Evolutionary conservation across 1,140 invertebrate species (phyloP), one percentile per base, ranked within the genome.

Genomic region (Drosophila baimaii): DNA sequence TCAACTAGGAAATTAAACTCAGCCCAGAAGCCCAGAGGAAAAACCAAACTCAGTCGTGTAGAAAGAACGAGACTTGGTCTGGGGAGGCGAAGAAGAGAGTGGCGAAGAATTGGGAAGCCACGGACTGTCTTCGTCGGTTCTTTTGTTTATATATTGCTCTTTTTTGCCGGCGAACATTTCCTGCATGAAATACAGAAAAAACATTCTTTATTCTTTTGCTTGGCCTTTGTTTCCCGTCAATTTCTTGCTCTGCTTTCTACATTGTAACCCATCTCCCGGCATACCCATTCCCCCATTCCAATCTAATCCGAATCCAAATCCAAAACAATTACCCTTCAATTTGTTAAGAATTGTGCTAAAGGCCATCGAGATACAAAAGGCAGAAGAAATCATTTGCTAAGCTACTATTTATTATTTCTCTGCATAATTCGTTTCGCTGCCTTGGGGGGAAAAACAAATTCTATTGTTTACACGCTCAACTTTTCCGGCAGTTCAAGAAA

Each of bases 321-420:
- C 64, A 57, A 76, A 68, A 77, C 57, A 77, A 73, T 81, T 85
- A 85, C 82, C 82, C 81, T 85, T 85, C 82, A 85, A 86, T 85
- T 85, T 86, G 81, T 63, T 66, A 78, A 47, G 74, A 76, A 76
- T 54, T 68, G 72, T 72, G 72, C 72, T 49, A 76, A 66, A 76
- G 54, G 72, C 52, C 70, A 65, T 55, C 49, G n/a, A 35, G 19
- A 57, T 31, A 52, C 33, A 31, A 39, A 63, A 73, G 51, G 51
- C 29, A 39, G 49, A 52, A 75, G 19, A 68, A 71, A 71, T 71
- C 52, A 71, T 58, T 57, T 71, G 43, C 69, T 41, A 41, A 58
- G 39, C 52, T 71, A 46, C 27, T 58, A 57, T 57, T 70, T 66
- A 44, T 69, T 70, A 17, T 39, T 43, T 43, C 17, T 62, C 10